phyloP scores from a whole-genome alignment of 2,888 invertebrate genomes.

The Idaea aversata region DNA sequence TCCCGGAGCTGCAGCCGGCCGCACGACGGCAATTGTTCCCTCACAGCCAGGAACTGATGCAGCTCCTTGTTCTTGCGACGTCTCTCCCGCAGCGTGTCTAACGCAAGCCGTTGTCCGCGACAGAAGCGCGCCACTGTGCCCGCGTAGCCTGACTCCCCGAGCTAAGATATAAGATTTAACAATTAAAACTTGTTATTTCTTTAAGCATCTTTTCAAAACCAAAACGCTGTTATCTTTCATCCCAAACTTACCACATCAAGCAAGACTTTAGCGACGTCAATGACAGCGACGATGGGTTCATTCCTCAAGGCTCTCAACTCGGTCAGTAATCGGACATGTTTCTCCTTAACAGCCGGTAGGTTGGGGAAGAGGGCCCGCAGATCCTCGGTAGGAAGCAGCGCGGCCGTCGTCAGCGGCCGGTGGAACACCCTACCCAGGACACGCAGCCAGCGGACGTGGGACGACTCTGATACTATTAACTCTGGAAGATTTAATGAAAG shows the following conservation, averaged over 20 bases:
- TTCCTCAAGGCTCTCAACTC: slow-evolving; percentile 51
- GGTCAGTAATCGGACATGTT: slow-evolving; percentile 58
- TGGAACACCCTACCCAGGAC: slow-evolving; percentile 92
- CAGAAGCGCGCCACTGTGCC: slow-evolving; percentile 90
- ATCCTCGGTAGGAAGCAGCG: slow-evolving; percentile 87
- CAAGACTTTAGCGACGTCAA: slow-evolving; percentile 65
- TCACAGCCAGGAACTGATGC: slow-evolving; percentile 86
- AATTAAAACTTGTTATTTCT: no score
- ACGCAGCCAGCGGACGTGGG: slow-evolving; percentile 93
- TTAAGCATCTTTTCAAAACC: no score
- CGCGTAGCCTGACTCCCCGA: slow-evolving; percentile 87
- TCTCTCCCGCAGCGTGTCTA: slow-evolving; percentile 88
- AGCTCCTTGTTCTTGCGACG: slow-evolving; percentile 89
- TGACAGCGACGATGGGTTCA: slow-evolving; percentile 51
- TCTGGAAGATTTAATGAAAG: slow-evolving; percentile 63
- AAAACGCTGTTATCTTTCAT: no score
- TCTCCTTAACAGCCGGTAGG: slow-evolving; percentile 86
- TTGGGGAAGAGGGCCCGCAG: slow-evolving; percentile 91
- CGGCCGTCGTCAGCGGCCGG: slow-evolving; percentile 83
- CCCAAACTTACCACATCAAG: slow-evolving; percentile 54
- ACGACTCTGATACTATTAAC: slow-evolving; percentile 90
- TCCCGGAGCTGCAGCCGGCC: slow-evolving; percentile 91
- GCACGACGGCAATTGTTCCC: slow-evolving; percentile 91
- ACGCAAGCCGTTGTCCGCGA: slow-evolving; percentile 91
- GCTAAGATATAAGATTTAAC: slow-evolving; percentile 48